Base-by-base conservation (phyloP, 2,797 vertebrate species). In the Apodemus agrarius region DNA sequence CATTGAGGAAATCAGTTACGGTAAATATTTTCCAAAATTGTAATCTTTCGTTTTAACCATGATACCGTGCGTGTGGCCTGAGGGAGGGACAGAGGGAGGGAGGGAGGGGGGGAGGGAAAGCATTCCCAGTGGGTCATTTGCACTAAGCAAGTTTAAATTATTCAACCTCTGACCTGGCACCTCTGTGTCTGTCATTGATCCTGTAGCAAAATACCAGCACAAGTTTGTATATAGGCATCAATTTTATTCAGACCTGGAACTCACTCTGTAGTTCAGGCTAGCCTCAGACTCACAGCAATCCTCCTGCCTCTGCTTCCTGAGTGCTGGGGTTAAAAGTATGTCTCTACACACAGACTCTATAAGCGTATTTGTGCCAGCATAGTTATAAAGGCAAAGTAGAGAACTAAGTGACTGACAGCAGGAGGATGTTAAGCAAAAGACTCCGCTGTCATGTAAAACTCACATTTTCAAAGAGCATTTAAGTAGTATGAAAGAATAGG, bases 151-250 rank as follows among this genome's bases (percentile, higher is more conserved):
- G 22, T 92, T 88, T 69, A 90, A 93, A 87, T 81, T 81, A 17
- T 85, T 93, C 69, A 85, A 34, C 63, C 26, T 85, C 87, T 87
- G 57, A 91, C 86, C 26, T 26, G 57, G 2, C 46, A 69, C 24
- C 69, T 89, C 40, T 81, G 17, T 95, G 78, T 95, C 49, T 91
- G 14, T 83, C 81, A 94, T 89, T 69, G 91, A 84, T 94, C 90
- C 29, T 88, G 4, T 94, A 49, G 22, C n/a, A 85, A 90, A 92
- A 69, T 74, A 24, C 54, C 89, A 82, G 7, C 67, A 57, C 21
- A 96, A 37, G 74, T 91, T 83, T 93, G 24, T 89, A 2, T 89
- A 26, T 88, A 54, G 89, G 24, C 26, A 82, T 89, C 31, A 6
- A 10, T 29, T 82, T 43, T 52, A 59, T 26, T 59, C 59, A 63